A percentile compares a stretch with the other conserved stretches of the same genome.
phyloP scores from a whole-genome alignment of 53 echinoderm and acorn worm genomes.

The Echinarachnius parma region DNA sequence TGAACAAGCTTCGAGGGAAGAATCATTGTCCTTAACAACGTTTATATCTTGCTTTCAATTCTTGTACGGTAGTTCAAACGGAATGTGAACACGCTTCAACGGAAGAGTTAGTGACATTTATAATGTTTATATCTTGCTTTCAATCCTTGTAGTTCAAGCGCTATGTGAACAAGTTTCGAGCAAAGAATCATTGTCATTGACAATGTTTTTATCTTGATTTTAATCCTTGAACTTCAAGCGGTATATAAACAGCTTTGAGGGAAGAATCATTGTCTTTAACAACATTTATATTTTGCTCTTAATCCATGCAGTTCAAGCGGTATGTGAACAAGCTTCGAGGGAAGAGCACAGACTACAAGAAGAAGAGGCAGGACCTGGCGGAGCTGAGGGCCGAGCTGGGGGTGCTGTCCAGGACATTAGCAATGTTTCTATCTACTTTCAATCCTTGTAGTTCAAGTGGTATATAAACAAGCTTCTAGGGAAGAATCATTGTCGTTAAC shows the following conservation, averaged over 20 bases:
- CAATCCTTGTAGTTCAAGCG: background rate
- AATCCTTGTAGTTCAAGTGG: constrained; percentile 95
- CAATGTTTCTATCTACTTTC: no score
- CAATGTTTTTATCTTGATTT: no score
- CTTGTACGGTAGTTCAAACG: constrained; percentile 98
- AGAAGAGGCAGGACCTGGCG: constrained; percentile 90
- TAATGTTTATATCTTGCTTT: background rate
- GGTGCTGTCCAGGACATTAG: constrained; percentile 88
- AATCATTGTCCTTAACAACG: constrained; percentile 93
- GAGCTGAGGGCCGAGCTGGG: constrained; percentile 92
- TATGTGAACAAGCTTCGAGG: constrained; percentile 95
- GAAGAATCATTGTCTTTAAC: no score
- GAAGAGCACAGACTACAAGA: constrained; percentile 96
- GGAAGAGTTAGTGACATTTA: no score
- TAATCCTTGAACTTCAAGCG: no score
- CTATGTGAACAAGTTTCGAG: no score
- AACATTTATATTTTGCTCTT: no score
- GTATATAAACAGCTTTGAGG: no score
- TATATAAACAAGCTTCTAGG: constrained; percentile 93
- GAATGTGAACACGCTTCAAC: constrained; percentile 92
- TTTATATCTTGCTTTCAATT: no score
- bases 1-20: constrained; percentile 92
- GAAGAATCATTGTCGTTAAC: constrained; percentile 92
- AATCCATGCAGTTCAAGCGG: constrained; percentile 95
- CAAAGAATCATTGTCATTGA: no score